Base-by-base conservation (phyloP, 2,888 invertebrate genomes). In the Ectobius pallidus region DNA sequence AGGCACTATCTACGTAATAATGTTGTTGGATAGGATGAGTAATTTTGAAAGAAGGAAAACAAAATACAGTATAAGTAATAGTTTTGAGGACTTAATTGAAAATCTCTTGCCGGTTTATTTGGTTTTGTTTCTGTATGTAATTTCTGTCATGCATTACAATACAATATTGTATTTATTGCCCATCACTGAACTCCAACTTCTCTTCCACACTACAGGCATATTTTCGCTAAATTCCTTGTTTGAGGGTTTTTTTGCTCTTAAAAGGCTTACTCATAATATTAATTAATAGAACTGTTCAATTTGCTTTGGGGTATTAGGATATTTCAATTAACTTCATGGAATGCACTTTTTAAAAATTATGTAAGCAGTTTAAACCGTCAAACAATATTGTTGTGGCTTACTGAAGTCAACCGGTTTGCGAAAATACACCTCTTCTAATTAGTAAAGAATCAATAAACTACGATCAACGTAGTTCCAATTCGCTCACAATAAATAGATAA, bases 401-500 rank as follows among this genome's bases (percentile, higher is more conserved):
- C 65, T 27, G 20, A 25, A 46, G 22, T 22, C 22, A 44, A 14
- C 25, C 65, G 46, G 25, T 44, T 65, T 42, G 44, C 65, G 65
- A 65, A 65, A 65, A 65, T 65, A 65, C 65, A 34, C 65, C 27
- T 30, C 11, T 65, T n/a, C n/a, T 65, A 65, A 65, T 65, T 65
- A 65, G 20, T 62, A 34, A 30, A 65, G 14, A 44, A 18, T 25
- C 42, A 20, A 63, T n/a, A 18, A 44, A 46, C 65, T 65, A 46
- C 65, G 65, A 46, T 65, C 65, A 65, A 46, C 65, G 65, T 27
- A 65, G 65, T 22, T 20, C 20, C 16, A 22, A 22, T 25, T 63
- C 63, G 3, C 65, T 65, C 65, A 65, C 65, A 65, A 46, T 65
- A 27, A 65, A 65, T 65, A 63, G 63, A 63, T 63, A 63, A 63